Percentiles rank a stretch among this genome's conserved stretches.
Conservation (phyloP, 2,113 vertebrate genomes). For the Microcebus ravelobensis region DNA sequence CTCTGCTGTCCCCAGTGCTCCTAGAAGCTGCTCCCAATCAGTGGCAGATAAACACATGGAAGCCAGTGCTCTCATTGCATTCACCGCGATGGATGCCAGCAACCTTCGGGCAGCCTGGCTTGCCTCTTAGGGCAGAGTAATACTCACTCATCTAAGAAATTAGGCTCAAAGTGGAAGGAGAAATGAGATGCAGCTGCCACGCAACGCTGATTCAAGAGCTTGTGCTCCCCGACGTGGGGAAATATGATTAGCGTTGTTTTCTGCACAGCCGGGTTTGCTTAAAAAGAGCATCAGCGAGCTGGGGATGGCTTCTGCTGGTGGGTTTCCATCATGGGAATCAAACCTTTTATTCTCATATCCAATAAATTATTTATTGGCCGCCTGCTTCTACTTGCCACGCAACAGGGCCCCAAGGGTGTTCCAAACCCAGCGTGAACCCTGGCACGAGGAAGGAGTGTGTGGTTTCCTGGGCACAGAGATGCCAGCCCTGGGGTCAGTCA, state of each 20-base stretch:
- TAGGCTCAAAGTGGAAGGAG: slow-evolving; percentile 6
- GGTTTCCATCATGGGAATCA: background rate
- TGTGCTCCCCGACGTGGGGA: background rate
- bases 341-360: background rate
- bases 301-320: background rate
- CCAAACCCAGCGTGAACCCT: background rate
- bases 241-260: background rate
- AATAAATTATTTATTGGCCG: background rate
- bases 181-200: background rate
- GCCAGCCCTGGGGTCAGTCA: background rate
- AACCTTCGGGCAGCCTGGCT: background rate
- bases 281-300: background rate
- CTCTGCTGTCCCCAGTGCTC: background rate
- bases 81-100: background rate
- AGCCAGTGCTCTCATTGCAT: background rate
- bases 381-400: background rate
- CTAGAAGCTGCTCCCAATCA: background rate
- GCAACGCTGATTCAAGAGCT: background rate
- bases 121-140: background rate
- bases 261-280: background rate
- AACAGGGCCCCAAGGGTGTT: background rate
- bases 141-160: slow-evolving; percentile 38
- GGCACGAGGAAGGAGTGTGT: too few species aligned
- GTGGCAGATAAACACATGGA: background rate
- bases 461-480: too few species aligned